phyloP scores from a whole-genome alignment of 2,797 vertebrate genomes.

The Picus viridis region DNA sequence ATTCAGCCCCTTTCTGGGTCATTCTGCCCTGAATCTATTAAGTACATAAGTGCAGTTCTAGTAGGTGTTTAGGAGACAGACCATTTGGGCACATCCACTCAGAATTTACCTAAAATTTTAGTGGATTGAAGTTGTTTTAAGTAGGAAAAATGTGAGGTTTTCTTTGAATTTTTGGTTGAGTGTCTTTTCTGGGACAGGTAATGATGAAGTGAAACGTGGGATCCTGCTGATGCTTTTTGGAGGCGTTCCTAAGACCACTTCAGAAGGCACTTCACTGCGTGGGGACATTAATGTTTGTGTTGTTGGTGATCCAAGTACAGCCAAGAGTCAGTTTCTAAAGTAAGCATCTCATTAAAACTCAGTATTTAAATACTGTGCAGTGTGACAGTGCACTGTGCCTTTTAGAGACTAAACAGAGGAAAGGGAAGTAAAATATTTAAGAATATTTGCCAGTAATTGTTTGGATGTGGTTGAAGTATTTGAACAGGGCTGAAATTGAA shows the following conservation, averaged over 20 bases:
- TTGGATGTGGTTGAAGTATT: not conserved
- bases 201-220: constrained; percentile 97
- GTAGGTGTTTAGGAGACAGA: not conserved
- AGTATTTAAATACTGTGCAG: not conserved
- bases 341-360: constrained; percentile 69
- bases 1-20: not conserved
- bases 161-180: not conserved
- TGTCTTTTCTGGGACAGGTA: constrained; percentile 81
- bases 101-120: not conserved
- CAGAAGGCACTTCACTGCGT: constrained; percentile 94
- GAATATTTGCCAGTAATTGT: not conserved
- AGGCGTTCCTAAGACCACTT: constrained; percentile 96
- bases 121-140: not conserved
- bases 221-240: constrained; percentile 97
- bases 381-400: not conserved
- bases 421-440: not conserved
- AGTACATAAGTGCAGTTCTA: not conserved
- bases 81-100: accelerated
- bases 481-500: not conserved
- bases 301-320: constrained; percentile 96
- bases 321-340: constrained; percentile 99
- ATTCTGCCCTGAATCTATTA: not conserved
- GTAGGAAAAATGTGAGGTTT: not conserved
- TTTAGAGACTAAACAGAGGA: not conserved
- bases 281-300: constrained; percentile 97